Base-by-base conservation (phyloP, 2,113 vertebrate species). In the Pseudorasbora parva region DNA sequence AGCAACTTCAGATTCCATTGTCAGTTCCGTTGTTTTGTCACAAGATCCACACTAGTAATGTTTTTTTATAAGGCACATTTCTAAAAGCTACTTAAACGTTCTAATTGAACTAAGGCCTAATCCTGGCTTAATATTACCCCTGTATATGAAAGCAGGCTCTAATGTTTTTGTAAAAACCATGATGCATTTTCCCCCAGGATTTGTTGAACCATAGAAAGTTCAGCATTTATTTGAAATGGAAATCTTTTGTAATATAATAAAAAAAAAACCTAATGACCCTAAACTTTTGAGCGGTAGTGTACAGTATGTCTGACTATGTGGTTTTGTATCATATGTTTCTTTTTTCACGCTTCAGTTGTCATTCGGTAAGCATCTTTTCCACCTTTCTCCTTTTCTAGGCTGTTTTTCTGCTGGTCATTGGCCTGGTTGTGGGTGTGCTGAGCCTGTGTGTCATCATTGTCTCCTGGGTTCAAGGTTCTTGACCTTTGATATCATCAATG, bases 401-500 rank as follows among this genome's bases (percentile, higher is more conserved):
- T 0, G 88, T 93, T 49, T 49, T 90, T 10, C 88, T 99, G 88
- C 88, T 98, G 88, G 30, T 96, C 85, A 94, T 96, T 84, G 97
- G 97, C 12, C n/a, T 96, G 87, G 89, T 95, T 78, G 91, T 97
- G 89, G 96, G 97, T 56, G 88, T 93, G 82, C 87, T 96, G 88
- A 98, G 96, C 91, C 93, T 99, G 78, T 86, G 89, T 79, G 76
- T 97, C 79, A 96, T 98, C 62, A 87, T 97, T 86, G 88, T 95
- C 88, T 92, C 90, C 21, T 98, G 95, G 96, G 83, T 89, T 87
- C 89, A 92, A 83, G 90, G 88, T 14, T 92, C 90, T 85, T 93
- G 90, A 92, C 51, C 25, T 60, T 37, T 68, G 14, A 56, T 25
- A 14, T 79, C 25, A 66, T 79, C 59, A 49, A 12, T 62, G 7